A percentile compares a stretch with the other conserved stretches of the same genome.
phyloP scores from a whole-genome alignment of 1,140 invertebrate genomes.

The Lepidurus arcticus region DNA sequence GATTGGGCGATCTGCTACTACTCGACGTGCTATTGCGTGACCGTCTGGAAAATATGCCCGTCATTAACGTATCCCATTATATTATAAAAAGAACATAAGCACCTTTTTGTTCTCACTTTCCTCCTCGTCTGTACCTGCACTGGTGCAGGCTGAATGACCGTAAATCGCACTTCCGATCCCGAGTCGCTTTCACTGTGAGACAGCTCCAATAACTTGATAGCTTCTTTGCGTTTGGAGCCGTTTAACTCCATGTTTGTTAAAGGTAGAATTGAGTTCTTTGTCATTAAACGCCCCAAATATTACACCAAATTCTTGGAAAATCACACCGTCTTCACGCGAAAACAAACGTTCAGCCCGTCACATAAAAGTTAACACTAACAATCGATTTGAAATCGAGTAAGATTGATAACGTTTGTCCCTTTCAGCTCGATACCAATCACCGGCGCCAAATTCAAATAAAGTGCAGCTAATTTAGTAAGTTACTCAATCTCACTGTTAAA shows the following conservation, averaged over 20 bases:
- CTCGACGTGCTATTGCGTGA: constrained; percentile 1
- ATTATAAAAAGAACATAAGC: not conserved
- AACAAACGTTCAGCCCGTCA: not conserved
- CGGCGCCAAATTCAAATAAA: too few relatives aligned
- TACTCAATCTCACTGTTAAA: too few relatives aligned
- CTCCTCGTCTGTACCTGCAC: constrained; percentile 22
- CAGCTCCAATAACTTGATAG: constrained; percentile 25
- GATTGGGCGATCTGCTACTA: constrained; percentile 7
- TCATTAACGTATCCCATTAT: not conserved
- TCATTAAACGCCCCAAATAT: not conserved
- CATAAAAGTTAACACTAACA: too few relatives aligned
- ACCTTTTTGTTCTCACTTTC: constrained; percentile 28
- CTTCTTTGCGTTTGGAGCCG: constrained; percentile 26
- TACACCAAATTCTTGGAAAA: not conserved
- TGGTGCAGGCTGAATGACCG: constrained; percentile 8
- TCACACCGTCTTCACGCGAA: not conserved
- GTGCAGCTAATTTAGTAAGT: too few relatives aligned
- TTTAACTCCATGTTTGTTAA: constrained; percentile 8
- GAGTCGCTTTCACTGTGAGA: constrained; percentile 29
- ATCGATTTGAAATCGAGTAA: too few relatives aligned
- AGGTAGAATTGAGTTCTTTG: not conserved
- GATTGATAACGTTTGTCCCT: too few relatives aligned
- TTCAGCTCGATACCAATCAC: too few relatives aligned
- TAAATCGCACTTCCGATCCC: constrained; percentile 27
- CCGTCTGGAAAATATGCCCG: not conserved